Evolutionary conservation across 2,888 invertebrate genomes (phyloP), one percentile per base, ranked within the genome.

Genomic region (Crepidodera aurea): DNA sequence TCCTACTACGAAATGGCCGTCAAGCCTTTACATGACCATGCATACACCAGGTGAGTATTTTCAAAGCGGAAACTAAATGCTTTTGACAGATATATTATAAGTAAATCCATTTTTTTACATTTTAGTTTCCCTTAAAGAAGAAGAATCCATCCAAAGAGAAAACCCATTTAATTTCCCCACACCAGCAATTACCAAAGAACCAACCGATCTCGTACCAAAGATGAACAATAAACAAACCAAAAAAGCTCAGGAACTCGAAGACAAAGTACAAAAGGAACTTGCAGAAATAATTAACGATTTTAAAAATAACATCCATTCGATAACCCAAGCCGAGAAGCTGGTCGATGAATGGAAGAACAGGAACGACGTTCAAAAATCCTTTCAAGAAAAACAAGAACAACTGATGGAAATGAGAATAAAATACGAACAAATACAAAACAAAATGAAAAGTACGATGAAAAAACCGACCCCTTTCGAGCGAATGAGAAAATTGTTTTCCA

Each of bases 271-370:
- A 76, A 92, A 92, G 66, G 93, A 94, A 76, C 83, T 94, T 61
- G 87, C 91, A 1, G 93, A 94, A 82, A 92, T 94, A 51, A 92
- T 94, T 77, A 92, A 90, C 75, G 93, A 94, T 74, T 94, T 93
- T 75, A 94, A 94, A 79, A 93, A 93, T 75, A 93, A 94, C 75
- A 92, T 93, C 1, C 90, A 93, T 69, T 90, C 92, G 0, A 91
- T 94, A 75, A 86, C 89, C 0, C 93, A 94, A 82, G 92, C 93
- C 0, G 94, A 94, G 78, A 87, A 90, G 70, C 82, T 94, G 51
- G 94, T 94, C 0, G 90, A 91, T 78, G 90, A 91, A 75, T 94
- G 94, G 94, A 88, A 88, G 74, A 92, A 91, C 71, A 85, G 94
- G 59, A 92, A 93, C 72, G 94, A 94, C 78, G 93, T 94, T 0